phyloP scores from a whole-genome alignment of 1,140 invertebrate species.

The Subanguina moxae region DNA sequence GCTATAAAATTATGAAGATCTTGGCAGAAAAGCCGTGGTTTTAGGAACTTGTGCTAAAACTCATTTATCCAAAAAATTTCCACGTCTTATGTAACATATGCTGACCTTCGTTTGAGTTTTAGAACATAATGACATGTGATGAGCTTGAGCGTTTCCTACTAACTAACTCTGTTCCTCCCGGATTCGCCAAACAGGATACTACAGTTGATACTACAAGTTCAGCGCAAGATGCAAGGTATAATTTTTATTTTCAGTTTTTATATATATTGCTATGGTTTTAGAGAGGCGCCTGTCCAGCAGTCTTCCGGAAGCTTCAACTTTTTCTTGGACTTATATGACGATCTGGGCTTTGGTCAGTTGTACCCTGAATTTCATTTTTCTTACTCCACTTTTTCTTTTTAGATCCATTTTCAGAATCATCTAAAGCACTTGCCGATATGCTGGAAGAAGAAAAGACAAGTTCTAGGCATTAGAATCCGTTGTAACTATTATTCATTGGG shows the following conservation, averaged over 20 bases:
- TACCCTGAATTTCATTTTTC: slow-evolving; percentile 11
- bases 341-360: slow-evolving; percentile 10
- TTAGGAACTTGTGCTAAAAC: no score
- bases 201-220: slow-evolving; percentile 19
- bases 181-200: slow-evolving; percentile 21
- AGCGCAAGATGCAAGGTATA: neutral
- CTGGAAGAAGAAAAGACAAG: slow-evolving; percentile 46
- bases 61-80: no score
- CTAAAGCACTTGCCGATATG: slow-evolving; percentile 48
- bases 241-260: no score
- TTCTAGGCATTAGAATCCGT: no score
- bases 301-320: slow-evolving; percentile 10
- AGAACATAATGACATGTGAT: slow-evolving; percentile 20
- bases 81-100: no score
- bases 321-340: slow-evolving; percentile 31
- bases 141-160: slow-evolving; percentile 22
- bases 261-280: no score
- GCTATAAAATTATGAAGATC: no score
- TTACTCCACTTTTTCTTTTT: slow-evolving; percentile 36
- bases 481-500: no score
- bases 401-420: slow-evolving; percentile 50
- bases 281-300: no score
- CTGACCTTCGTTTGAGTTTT: neutral
- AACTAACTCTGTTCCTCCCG: slow-evolving; percentile 12
- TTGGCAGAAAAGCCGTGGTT: no score